Conservation (phyloP, 2,888 invertebrate species). For the Philereme vetulata region DNA sequence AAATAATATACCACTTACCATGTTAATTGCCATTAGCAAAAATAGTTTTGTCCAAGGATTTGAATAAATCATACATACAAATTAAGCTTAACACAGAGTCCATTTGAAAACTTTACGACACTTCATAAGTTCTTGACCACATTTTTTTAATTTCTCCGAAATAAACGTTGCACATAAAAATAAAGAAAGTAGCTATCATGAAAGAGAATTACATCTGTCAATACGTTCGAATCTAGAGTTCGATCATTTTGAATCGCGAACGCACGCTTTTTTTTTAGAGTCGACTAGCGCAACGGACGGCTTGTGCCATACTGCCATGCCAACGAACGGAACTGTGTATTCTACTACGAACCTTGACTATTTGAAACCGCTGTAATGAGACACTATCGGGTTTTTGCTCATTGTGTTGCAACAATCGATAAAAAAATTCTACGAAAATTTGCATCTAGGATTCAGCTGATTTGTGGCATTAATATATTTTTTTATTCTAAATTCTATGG, state of each 20-base stretch:
- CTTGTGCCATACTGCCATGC: conserved; percentile 59
- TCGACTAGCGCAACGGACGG: conserved; percentile 58
- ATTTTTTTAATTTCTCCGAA: conserved; percentile 19
- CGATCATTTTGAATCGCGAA: conserved; percentile 47
- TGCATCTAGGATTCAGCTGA: conserved; percentile 21
- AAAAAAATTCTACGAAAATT: conserved; percentile 22
- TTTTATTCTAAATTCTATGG: not conserved
- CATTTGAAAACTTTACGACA: conserved; percentile 68
- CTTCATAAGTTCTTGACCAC: conserved; percentile 50
- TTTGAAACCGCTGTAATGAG: conserved; percentile 48
- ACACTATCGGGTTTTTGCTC: conserved; percentile 57
- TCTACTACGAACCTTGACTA: conserved; percentile 11
- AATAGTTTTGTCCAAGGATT: conserved; percentile 78
- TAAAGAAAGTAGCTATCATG: not conserved
- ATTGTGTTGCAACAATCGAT: conserved; percentile 37
- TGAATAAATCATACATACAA: conserved; percentile 84
- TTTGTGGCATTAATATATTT: not conserved
- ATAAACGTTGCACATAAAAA: conserved; percentile 14
- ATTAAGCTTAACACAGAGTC: conserved; percentile 71
- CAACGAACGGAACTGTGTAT: conserved; percentile 14
- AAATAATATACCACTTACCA: conserved; percentile 62
- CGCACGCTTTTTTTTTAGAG: conserved; percentile 51
- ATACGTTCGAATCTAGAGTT: conserved; percentile 3
- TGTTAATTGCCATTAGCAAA: conserved; percentile 81
- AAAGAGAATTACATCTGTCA: not conserved